Base-by-base conservation (phyloP, 1,140 invertebrate species). In the Temnothorax nylanderi region DNA sequence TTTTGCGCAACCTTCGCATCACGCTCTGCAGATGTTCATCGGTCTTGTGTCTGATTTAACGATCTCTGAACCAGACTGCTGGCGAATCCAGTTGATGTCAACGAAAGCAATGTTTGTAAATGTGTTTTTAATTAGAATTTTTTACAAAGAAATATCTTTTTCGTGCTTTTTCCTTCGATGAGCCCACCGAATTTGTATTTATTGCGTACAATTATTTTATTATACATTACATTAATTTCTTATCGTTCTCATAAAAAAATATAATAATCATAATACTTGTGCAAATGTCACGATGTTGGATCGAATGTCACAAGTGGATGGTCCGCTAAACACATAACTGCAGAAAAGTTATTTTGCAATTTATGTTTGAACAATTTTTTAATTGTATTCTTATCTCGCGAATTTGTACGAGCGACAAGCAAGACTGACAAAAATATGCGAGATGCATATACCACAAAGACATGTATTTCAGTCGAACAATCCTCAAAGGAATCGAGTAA, bases 351-450 rank as follows among this genome's bases (percentile, higher is more conserved):
- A 71, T 54, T 54, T 65, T 81, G 37, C 64, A n/a, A 69, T 81
- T 69, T 34, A 47, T 71, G 34, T 26, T 85, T 75, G 62, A 65
- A 67, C 75, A 67, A 90, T 85, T 80, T 90, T 85, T 90, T 54
- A 85, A 87, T 84, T 78, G 88, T 56, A 89, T 76, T 71, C 62
- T 72, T 90, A 90, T 90, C 85, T 74, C 60, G 41, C 51, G 44
- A 65, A 72, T 85, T 65, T 67, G 49, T 41, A 72, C 76, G 34
- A 75, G 84, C 54, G 87, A 81, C 62, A 71, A 77, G 58, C 51
- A 32, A 67, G 41, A 37, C 8, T 26, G 44, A 81, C 34, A 71
- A 54, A 72, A n/a, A 26, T 26, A 26, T 26, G 3, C 56, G 58
- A 62, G 58, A 58, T 51, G 34, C 71, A 69, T 49, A 75, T n/a